Evolutionary conservation across 2,797 vertebrate genomes (phyloP), one percentile per base, ranked within the genome.

Genomic region (Clarias pachynema): DNA sequence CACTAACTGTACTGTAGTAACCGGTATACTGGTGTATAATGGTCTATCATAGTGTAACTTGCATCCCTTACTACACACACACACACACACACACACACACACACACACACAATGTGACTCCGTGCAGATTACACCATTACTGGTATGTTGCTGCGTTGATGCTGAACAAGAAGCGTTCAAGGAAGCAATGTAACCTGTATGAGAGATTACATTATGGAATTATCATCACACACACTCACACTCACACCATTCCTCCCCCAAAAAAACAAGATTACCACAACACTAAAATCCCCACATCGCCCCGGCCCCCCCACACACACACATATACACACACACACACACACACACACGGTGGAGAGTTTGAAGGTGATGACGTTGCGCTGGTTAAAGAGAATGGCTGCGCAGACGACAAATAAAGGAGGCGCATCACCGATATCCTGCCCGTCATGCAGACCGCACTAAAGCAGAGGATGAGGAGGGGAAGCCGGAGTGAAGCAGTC

Each of bases 371-470:
- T 59, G 73, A 63, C 84, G 85, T 89, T 85, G 74, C 66, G 86
- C 73, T 82, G 69, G 85, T 89, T 56, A 86, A 81, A 88, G 86
- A 87, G 86, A 89, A 89, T 85, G 87, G 86, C 70, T 89, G 88
- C 60, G 72, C 86, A 86, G 81, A 88, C 82, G 87, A 85, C 87
- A 88, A 86, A 88, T 86, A 87, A 86, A 85, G 62, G 83, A 90
- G 91, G 90, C 89, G 91, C 90, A 88, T 92, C 90, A 91, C 89
- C 86, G 90, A 90, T 83, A 89, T 92, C 89, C 93, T 92, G 92
- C 87, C 90, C 91, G 93, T 94, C 93, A 95, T 95, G 93, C 93
- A 90, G 86, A 91, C 93, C 89, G 90, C 90, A 91, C 89, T 91
- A 86, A 88, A 93, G 89, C 90, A 89, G 86, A 89, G 85, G 84